These are phyloP conservation scores for Trichogramma dendrolimi DNA, from an alignment of 2,888 invertebrate genomes.

Conservation along the genomic window DNA sequence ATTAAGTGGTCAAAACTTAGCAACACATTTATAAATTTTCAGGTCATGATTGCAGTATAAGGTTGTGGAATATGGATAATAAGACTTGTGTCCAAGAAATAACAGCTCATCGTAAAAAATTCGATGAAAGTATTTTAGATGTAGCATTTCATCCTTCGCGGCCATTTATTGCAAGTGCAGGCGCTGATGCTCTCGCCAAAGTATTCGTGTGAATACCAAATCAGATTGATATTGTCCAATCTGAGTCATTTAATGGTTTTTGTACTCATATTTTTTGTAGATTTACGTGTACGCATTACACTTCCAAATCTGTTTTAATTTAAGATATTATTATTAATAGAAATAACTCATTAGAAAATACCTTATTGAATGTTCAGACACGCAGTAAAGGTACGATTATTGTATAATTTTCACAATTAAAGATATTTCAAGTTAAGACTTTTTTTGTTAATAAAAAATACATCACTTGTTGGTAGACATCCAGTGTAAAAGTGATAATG, in stretches of 20 bases:
- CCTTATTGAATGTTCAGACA: constrained; percentile 46
- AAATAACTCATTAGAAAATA: constrained; percentile 41
- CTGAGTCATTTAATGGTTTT: constrained; percentile 44
- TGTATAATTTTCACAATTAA: constrained; percentile 38
- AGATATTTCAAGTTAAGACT: constrained; percentile 34
- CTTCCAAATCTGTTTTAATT: constrained; percentile 45
- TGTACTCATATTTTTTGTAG: constrained; percentile 51
- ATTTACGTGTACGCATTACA: constrained; percentile 49
- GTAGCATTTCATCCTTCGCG: constrained; percentile 99
- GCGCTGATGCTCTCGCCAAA: constrained; percentile 98
- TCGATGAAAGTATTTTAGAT: constrained; percentile 97
- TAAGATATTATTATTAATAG: constrained; percentile 38
- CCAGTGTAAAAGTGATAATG: constrained; percentile 25
- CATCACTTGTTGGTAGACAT: constrained; percentile 30
- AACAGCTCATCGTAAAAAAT: constrained; percentile 98
- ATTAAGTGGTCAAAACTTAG: background rate
- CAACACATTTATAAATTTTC: constrained; percentile 28
- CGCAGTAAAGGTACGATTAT: constrained; percentile 41
- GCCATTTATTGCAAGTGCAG: constrained; percentile 97
- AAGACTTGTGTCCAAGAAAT: constrained; percentile 99
- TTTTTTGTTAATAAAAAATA: constrained; percentile 33
- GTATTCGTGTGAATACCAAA: constrained; percentile 75
- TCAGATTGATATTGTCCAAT: constrained; percentile 34
- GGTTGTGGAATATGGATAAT: constrained; percentile 98
- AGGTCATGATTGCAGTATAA: constrained; percentile 96